Evolutionary conservation across 2,797 vertebrate species (phyloP), one percentile per base, ranked within the genome.

Genomic region (Oreonectes daqikongensis): DNA sequence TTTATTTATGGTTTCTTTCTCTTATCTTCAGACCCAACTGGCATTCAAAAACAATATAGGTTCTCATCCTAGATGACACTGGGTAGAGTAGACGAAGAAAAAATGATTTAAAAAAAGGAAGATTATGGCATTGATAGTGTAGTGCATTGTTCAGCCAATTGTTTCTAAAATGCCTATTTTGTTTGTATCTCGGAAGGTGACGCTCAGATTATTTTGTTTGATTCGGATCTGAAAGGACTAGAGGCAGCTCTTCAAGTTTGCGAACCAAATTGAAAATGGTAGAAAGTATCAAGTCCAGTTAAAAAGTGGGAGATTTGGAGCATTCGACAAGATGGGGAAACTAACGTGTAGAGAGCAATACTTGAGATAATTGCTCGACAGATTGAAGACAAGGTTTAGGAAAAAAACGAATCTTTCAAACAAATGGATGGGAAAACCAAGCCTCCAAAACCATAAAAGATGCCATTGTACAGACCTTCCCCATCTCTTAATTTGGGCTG

Each of bases 1-100:
- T 85, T 87, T 82, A 88, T 61, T 81, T 89, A 88, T 85, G 88
- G 87, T 86, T 84, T 83, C 82, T 67, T 10, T 75, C 83, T 82
- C 81, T 75, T 70, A 84, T 82, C 85, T 65, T 75, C 24, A 32
- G 44, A 77, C 55, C 78, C 71, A 73, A 85, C 68, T 59, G 84
- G 63, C 79, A 81, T 66, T 68, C 80, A 79, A 79, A 83, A 72
- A 68, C 71, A 84, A 82, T 59, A 67, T 78, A 81, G 78, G 70
- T 68, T 61, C 75, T 57, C 55, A 61, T 81, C 75, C 66, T 79
- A 35, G 63, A 77, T 81, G 78, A 78, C 55, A 17, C 22, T 1
- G 32, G 8, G 32, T n/a, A n/a, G n/a, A n/a, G n/a, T n/a, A n/a
- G 32, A 32, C 3, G 6, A 32, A 32, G 32, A 6, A 32, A 32